Evolutionary conservation across 1,140 invertebrate genomes (phyloP).

Genomic region (Monochamus saltuarius): DNA sequence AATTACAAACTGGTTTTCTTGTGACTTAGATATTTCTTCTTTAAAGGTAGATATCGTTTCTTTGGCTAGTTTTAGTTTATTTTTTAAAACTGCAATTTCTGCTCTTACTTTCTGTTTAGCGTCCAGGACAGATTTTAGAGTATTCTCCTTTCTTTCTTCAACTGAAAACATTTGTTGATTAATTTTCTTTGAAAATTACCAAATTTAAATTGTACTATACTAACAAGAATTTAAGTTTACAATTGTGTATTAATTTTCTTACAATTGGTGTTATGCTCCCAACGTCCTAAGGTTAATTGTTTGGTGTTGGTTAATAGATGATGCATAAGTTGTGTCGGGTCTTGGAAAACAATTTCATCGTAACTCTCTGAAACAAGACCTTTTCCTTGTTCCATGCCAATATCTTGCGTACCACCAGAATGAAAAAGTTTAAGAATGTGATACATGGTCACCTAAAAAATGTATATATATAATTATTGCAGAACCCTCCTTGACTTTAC

Average conservation of each 20-base stretch:
- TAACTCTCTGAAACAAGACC: conserved; percentile 91
- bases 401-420: conserved; percentile 60
- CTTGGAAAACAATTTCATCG: conserved; percentile 97
- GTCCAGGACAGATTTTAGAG: conserved; percentile 73
- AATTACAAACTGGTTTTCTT: conserved; percentile 51
- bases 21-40: conserved; percentile 76
- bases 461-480: conserved; percentile 11
- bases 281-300: conserved; percentile 70
- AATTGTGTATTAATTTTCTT: too few species aligned
- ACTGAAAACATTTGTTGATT: conserved; percentile 63
- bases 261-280: conserved; percentile 92
- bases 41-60: conserved; percentile 90
- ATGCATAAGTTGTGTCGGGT: conserved; percentile 92
- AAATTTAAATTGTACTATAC: too few species aligned
- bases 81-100: conserved; percentile 85
- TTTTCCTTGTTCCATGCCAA: conserved; percentile 71
- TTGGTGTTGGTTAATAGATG: conserved; percentile 78
- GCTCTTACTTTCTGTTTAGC: conserved; percentile 81
- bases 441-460: conserved; percentile 86
- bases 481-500: neutral
- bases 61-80: conserved; percentile 84
- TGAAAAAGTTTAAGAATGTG: conserved; percentile 96
- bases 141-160: conserved; percentile 87
- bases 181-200: neutral
- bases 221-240: too few species aligned